Base-by-base conservation (phyloP, 2,113 vertebrate genomes). In the Solea solea region DNA sequence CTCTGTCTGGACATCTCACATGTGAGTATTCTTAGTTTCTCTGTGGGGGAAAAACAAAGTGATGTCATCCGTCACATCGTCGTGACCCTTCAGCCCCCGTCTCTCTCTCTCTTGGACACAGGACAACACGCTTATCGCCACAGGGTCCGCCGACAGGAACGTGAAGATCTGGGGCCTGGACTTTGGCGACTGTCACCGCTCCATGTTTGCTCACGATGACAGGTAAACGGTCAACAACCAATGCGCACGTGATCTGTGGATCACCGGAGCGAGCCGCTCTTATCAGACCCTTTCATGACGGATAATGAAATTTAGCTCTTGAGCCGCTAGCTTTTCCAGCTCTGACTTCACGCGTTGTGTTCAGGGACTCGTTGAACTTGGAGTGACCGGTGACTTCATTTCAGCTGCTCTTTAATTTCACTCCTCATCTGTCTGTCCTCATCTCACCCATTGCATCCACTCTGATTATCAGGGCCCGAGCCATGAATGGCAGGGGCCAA, bases 91-190 rank as follows among this genome's bases (percentile, higher is more conserved):
- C 65, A 48, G 16, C 11, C 6, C 2, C 1, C 12, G 11, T 56
- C 16, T 66, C 1, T 21, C 13, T 62, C 25, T 57, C 7, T 42
- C 10, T 50, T 16, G 9, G 21, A 12, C 42, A n/a, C 78, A 99
- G 97, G 98, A 99, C 67, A 96, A 92, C 67, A 56, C 93, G 1
- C 83, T 99, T 0, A 98, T 99, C 68, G 96, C 94, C 0, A 99
- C 97, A 0, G 98, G 98, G 34, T 99, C 98, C 8, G 97, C 97
- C 3, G 98, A 99, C 84, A 94, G 97, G 56, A 98, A 98, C 10
- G 96, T 99, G 80, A 99, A 99, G 85, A 95, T 99, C 63, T 99
- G 98, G 98, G 98, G 98, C 56, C 76, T 99, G 90, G 98, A 99
- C 86, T 99, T 99, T 5, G 98, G 98, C 9, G 97, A 99, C 86